A percentile compares a stretch with the other conserved stretches of the same genome.
Evolutionary conservation across 2,113 vertebrate species (phyloP).

Genomic region (Fukomys damarensis): DNA sequence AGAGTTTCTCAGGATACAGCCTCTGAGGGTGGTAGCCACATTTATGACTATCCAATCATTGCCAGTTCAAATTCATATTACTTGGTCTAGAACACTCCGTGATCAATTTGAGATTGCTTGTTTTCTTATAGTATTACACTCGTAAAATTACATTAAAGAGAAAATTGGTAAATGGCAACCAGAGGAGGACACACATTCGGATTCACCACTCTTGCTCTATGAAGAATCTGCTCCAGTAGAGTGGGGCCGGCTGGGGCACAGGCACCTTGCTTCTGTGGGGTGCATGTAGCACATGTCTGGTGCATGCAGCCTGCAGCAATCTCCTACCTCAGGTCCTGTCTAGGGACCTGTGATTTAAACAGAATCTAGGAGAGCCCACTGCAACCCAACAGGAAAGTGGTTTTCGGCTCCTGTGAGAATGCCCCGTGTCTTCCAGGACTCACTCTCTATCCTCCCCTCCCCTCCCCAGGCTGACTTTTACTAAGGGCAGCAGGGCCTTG

Average conservation of each 20-base stretch:
- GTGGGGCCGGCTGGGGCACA: not conserved
- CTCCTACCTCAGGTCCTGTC: not conserved
- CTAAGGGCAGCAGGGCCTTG: not conserved
- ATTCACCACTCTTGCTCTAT: no score
- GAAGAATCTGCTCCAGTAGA: not conserved
- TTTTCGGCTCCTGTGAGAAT: not conserved
- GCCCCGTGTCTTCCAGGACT: rapidly evolving
- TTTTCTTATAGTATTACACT: not conserved
- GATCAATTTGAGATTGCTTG: not conserved
- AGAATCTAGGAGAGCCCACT: not conserved
- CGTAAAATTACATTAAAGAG: not conserved
- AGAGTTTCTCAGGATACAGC: not conserved
- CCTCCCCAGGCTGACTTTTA: not conserved
- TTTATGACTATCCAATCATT: not conserved
- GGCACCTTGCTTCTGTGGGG: not conserved
- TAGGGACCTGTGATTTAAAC: not conserved
- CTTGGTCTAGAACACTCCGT: not conserved
- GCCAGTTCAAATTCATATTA: not conserved
- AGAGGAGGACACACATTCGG: not conserved
- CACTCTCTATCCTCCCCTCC: rapidly evolving
- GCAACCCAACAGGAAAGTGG: not conserved
- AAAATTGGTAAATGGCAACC: not conserved
- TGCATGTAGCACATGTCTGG: rapidly evolving
- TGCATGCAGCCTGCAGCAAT: rapidly evolving
- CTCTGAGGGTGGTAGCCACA: not conserved